Percentiles rank a stretch among this genome's conserved stretches.
phyloP scores from a whole-genome alignment of 2,797 vertebrate species.

The Botia kubotai region DNA sequence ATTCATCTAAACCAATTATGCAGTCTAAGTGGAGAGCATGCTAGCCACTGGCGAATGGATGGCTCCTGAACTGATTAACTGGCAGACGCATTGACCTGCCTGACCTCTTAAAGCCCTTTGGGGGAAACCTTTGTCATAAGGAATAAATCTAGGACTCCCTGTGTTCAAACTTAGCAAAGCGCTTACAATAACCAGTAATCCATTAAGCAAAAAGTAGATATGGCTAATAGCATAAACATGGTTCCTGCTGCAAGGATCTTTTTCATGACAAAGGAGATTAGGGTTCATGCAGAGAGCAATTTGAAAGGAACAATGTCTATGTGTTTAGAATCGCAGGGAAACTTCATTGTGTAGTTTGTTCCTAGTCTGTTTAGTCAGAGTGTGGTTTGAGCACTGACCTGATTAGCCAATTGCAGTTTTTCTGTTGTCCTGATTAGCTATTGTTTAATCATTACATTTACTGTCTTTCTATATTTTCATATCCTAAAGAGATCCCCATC shows the following conservation, averaged over 20 bases:
- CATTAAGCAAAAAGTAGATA: slow-evolving; percentile 53
- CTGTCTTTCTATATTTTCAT: background rate
- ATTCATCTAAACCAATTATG: slow-evolving; percentile 62
- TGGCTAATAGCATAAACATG: slow-evolving; percentile 52
- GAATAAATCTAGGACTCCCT: slow-evolving; percentile 59
- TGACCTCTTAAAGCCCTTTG: slow-evolving; percentile 57
- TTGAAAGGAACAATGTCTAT: slow-evolving; percentile 34
- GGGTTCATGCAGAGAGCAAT: slow-evolving; percentile 19
- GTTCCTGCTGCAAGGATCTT: slow-evolving; percentile 50
- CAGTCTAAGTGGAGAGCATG: slow-evolving; percentile 48
- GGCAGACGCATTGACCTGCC: slow-evolving; percentile 65
- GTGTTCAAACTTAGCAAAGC: slow-evolving; percentile 38
- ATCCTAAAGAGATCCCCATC: background rate
- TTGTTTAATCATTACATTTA: too few species aligned
- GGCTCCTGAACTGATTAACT: slow-evolving; percentile 65
- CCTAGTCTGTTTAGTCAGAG: slow-evolving; percentile 11
- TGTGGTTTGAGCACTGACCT: slow-evolving; percentile 11
- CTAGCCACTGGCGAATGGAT: slow-evolving; percentile 55
- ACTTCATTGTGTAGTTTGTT: slow-evolving; percentile 32
- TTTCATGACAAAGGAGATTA: slow-evolving; percentile 42
- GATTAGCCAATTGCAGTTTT: slow-evolving; percentile 38
- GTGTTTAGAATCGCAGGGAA: slow-evolving; percentile 36
- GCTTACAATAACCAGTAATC: slow-evolving; percentile 47
- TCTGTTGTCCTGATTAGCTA: background rate
- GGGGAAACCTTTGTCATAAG: slow-evolving; percentile 63